Evolutionary conservation across 2,888 invertebrate genomes (phyloP), one percentile per base, ranked within the genome.

Genomic region (Cantharis flavilabris): DNA sequence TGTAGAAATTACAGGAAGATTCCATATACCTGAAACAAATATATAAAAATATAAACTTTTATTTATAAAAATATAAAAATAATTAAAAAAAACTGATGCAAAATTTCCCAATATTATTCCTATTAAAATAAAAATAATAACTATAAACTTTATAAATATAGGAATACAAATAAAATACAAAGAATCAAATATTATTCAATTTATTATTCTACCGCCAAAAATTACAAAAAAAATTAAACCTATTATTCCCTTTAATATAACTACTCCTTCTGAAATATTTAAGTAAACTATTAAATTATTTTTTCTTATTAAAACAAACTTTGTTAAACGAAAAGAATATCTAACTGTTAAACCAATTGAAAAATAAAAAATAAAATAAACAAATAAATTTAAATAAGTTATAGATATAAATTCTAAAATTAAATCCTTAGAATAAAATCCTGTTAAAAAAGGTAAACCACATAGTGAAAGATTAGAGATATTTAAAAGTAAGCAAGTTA

Each of bases 401-500:
- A 91, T 88, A 81, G 88, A 88, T 73, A 90, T 86, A 81, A 90
- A 83, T 81, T 92, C 92, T 87, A 92, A 90, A 90, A 92, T 90
- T 87, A 91, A 87, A 90, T 91, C 92, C 49, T 92, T 92, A 26
- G 92, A 92, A 88, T 92, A 93, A 92, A 89, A 90, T 3, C 90
- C 90, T 87, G 91, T 88, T 86, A 93, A 88, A 91, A 92, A 93
- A 9, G 92, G 92, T 86, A 92, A 89, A 0, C 92, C 92, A 89
- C 91, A 91, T 88, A 93, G 90, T 83, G 91, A 88, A 84, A 92
- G 88, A 89, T 90, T 91, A 82, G 91, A 89, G 85, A 91, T 88
- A 89, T 90, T 90, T 87, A 92, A 89, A 89, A 91, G 94, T 93
- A 87, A 94, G 89, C 88, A 93, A 84, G 90, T 90, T 84, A 91